A percentile compares a stretch with the other conserved stretches of the same genome.
Conservation (phyloP, 2,888 invertebrate genomes). For the Drosophila hawaiiensis region DNA sequence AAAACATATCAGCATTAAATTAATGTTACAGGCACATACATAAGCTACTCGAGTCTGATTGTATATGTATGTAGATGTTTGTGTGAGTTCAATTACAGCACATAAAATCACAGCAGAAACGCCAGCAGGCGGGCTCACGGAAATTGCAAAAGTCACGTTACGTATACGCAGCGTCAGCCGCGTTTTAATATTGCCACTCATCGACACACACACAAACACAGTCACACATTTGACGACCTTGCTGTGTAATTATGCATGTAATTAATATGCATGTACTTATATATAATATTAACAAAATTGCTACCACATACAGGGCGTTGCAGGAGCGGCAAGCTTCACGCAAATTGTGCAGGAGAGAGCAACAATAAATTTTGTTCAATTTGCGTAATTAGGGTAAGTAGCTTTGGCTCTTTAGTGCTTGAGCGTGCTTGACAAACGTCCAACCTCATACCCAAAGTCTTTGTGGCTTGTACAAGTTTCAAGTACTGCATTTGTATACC, state of each 20-base stretch:
- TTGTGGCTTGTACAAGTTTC: constrained; percentile 11
- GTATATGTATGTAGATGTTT: constrained; percentile 1
- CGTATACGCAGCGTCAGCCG: constrained; percentile 62
- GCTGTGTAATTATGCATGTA: constrained; percentile 74
- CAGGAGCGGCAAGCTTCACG: constrained; percentile 30
- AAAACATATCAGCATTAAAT: constrained; percentile 8
- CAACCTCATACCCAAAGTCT: constrained; percentile 16
- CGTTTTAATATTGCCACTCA: constrained; percentile 58
- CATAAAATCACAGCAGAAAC: constrained; percentile 42
- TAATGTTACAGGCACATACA: constrained; percentile 2
- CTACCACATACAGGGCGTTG: constrained; percentile 55
- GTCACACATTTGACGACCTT: constrained; percentile 27
- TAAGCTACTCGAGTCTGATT: constrained; percentile 6
- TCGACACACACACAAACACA: constrained; percentile 17
- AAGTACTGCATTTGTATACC: constrained; percentile 12
- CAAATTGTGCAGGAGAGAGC: constrained; percentile 14
- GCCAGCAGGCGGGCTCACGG: constrained; percentile 3
- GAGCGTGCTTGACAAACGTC: background rate
- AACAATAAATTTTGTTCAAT: constrained; percentile 75
- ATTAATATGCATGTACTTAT: constrained; percentile 74
- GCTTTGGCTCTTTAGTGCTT: constrained; percentile 30
- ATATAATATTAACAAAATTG: constrained; percentile 72
- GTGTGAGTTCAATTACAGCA: constrained; percentile 50
- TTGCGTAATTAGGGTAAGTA: constrained; percentile 73
- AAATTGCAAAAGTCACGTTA: constrained; percentile 50